Base-by-base conservation (phyloP, 2,888 invertebrate species). In the Agriopis aurantiaria region DNA sequence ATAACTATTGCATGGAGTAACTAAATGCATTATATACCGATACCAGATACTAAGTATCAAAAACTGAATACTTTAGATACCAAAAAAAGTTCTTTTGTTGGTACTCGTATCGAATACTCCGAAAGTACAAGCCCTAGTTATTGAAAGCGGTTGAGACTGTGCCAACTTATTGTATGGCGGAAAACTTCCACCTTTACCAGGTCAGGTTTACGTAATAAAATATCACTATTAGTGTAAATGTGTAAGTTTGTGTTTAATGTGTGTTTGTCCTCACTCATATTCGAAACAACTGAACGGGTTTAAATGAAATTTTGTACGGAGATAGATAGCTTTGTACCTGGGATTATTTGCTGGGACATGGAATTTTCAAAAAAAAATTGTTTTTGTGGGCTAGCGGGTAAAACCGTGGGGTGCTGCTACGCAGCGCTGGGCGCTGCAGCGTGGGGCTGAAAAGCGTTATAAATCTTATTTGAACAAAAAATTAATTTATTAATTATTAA, bases 121-220 rank as follows among this genome's bases (percentile, higher is more conserved):
- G 45, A 14, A 33, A 12, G 12, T 8, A 10, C 53, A 40, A 64
- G 4, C 59, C 73, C 79, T 80, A 79, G 80, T 64, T 72, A 69
- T 59, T 66, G 75, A 71, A 64, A 71, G 62, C 68, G 65, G 62
- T 74, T 74, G 78, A 80, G 77, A 76, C 68, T 71, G 78, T 77
- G 79, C 79, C 78, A 80, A 79, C 71, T 72, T 71, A 71, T 77
- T 69, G 68, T 72, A 63, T 64, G 48, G 66, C 40, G 65, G 49
- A 69, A 46, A 62, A 23, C 63, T 48, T 58, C 63, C 65, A 65
- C 58, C 58, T 71, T 62, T 51, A n/a, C n/a, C n/a, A 52, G 65
- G 59, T 49, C 59, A 57, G 58, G 51, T 45, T 69, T 69, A 65
- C 68, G 63, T 60, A 68, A 71, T 68, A 68, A 60, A 43, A 56